phyloP scores from a whole-genome alignment of 2,797 vertebrate genomes.

The Galaxias olidus region DNA sequence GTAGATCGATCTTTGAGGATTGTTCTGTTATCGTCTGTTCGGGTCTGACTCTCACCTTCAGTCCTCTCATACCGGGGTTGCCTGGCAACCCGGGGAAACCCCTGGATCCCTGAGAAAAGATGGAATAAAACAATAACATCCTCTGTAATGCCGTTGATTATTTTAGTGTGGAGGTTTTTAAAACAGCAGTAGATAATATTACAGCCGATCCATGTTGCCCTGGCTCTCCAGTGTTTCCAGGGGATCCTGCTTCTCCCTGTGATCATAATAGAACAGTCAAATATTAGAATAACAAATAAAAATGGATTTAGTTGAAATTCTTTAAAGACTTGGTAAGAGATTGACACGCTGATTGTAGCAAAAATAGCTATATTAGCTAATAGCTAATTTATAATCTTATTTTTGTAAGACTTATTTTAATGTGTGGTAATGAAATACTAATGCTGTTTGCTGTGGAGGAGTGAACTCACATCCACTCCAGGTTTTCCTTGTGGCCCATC shows the following conservation, averaged over 20 bases:
- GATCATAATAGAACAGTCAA: conserved; percentile 3
- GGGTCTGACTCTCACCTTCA: conserved; percentile 76
- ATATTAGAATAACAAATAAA: not conserved
- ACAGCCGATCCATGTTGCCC: conserved; percentile 89
- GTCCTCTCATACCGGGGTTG: conserved; percentile 89
- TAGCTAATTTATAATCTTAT: no score
- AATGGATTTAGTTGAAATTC: not conserved
- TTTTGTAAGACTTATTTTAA: not conserved
- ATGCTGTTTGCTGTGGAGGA: not conserved
- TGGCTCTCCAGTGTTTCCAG: conserved; percentile 83
- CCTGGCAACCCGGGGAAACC: conserved; percentile 96
- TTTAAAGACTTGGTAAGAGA: not conserved
- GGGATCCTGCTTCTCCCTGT: conserved; percentile 87
- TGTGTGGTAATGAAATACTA: not conserved
- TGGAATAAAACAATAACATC: not conserved
- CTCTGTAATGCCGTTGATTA: no score
- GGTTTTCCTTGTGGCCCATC: conserved; percentile 91
- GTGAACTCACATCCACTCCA: conserved; percentile 86
- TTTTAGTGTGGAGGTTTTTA: not conserved
- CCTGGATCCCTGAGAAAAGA: conserved; percentile 80
- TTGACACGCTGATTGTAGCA: no score
- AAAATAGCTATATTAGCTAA: no score
- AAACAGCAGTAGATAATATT: conserved; percentile 41
- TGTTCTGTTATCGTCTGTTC: not conserved
- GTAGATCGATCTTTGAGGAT: not conserved